A percentile compares a stretch with the other conserved stretches of the same genome.
Conservation (phyloP, 1,140 invertebrate genomes). For the Ectropis grisescens region DNA sequence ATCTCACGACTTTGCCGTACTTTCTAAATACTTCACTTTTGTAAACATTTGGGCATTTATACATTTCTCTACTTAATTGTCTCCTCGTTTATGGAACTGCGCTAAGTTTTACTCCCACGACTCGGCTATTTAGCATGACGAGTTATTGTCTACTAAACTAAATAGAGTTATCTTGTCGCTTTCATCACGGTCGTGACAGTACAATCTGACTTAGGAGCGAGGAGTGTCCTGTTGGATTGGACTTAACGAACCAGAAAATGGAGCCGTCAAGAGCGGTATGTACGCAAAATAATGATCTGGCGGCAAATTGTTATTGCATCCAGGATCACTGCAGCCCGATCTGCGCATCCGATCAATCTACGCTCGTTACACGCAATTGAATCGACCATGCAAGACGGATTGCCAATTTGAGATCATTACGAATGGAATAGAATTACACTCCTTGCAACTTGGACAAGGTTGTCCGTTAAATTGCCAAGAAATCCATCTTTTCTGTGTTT, state of each 20-base stretch:
- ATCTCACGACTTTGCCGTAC: too few species aligned
- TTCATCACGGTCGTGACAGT: too few species aligned
- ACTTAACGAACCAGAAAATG: slow-evolving; percentile 14
- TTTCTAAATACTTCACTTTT: background rate
- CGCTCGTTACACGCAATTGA: slow-evolving; percentile 17
- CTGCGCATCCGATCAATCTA: slow-evolving; percentile 11
- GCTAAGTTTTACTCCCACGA: slow-evolving; percentile 9
- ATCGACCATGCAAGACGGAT: slow-evolving; percentile 20
- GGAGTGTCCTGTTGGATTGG: too few species aligned
- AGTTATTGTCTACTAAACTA: slow-evolving; percentile 8
- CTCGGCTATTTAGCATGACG: slow-evolving; percentile 4
- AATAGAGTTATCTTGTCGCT: slow-evolving; percentile 3
- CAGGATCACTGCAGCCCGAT: slow-evolving; percentile 10
- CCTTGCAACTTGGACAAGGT: slow-evolving; percentile 7
- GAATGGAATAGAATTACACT: slow-evolving; percentile 13
- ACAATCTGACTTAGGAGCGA: too few species aligned
- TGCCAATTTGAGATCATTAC: slow-evolving; percentile 26
- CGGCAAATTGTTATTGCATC: slow-evolving; percentile 25
- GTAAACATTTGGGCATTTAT: slow-evolving; percentile 2
- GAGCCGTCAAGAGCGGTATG: slow-evolving; percentile 6
- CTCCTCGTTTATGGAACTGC: slow-evolving; percentile 4
- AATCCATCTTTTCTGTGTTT: background rate
- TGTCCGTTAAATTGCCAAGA: background rate
- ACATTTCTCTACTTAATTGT: background rate
- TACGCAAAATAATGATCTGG: slow-evolving; percentile 20